Base-by-base conservation (phyloP, 2,797 vertebrate genomes). In the Poeciliopsis paucimaculata region DNA sequence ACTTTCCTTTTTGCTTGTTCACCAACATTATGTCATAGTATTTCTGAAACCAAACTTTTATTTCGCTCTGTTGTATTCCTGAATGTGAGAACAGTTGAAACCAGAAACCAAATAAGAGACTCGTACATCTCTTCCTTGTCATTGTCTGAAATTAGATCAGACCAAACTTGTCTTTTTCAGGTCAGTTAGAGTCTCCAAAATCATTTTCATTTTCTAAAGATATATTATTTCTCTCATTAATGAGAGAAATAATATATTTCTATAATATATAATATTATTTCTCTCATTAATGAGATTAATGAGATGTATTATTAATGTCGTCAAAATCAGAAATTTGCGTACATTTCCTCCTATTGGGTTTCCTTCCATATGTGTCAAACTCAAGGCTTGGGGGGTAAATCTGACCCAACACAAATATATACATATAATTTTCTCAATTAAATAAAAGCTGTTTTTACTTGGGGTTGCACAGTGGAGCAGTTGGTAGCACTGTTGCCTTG, bases 21-120 rank as follows among this genome's bases (percentile, higher is more conserved):
- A 75, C 13, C 41, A 75, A 28, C 26, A 43, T 43, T 4, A 51
- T 36, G 13, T 45, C 23, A 71, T 13, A 16, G 26, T 41, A 36
- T 71, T 71, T 71, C 41, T 45, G 41, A 71, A 71, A 46, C 12
- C 68, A 71, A 71, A 26, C 7, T 43, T 66, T 66, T 66, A 66
- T 36, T 36, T 34, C 34, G 3, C 34, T 10, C 31, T 16, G 31
- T 64, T 36, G 20, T 8, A 6, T 20, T 64, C 16, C 16, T 62
- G 28, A 31, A 7, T 31, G 28, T 62, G 57, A 31, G 28, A 15
- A 16, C 28, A 34, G 57, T 6, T 8, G 15, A 62, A 62, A 62
- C 28, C 57, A 62, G 15, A 34, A 8, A 34, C 28, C 28, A 7
- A 26, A 62, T 62, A 62, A 62, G 31, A 34, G 28, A 34, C 57